Base-by-base conservation (phyloP, 2,113 vertebrate species). In the Sylvietta virens region DNA sequence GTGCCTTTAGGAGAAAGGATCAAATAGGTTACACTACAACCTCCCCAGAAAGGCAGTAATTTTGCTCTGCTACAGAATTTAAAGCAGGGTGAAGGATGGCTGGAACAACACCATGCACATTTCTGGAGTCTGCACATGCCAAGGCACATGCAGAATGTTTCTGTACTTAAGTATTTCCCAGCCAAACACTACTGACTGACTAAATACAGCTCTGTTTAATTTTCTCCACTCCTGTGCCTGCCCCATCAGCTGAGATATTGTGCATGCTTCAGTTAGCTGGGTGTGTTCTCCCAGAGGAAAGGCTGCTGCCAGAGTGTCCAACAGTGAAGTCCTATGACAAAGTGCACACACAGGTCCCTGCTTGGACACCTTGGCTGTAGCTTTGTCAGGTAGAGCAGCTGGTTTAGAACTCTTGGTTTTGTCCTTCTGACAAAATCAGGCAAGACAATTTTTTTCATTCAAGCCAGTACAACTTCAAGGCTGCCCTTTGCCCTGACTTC, bases 131-230 rank as follows among this genome's bases (percentile, higher is more conserved):
- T 3, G 13, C 8, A 5, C 14, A 4, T 13, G 33, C 19, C 50
- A n/a, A 66, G 26, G 24, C 24, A 1, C 1, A 6, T 17, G 19
- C 6, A 45, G 9, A 82, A 51, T 23, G 4, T 30, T 35, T 15
- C 27, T 39, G 10, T 39, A 37, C 19, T 54, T 1, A 5, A 35
- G 4, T 40, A 57, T 51, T 62, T 39, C 17, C 28, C 53, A 64
- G 48, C 24, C 31, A 45, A 37, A 6, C 17, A 64, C 7, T 39
- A 14, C 17, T 23, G 8, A 7, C 4, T 50, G 58, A 35, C 13
- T 40, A 44, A 92, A 73, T 11, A 8, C 0, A 18, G 4, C 6
- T 58, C 0, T 33, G 1, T 22, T 3, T 1, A 7, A 1, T 45
- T 35, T 81, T 40, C 33, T 57, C 22, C 11, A 5, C 10, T 39